Evolutionary conservation across 2,113 vertebrate species (phyloP).

Genomic region (Agapornis roseicollis): DNA sequence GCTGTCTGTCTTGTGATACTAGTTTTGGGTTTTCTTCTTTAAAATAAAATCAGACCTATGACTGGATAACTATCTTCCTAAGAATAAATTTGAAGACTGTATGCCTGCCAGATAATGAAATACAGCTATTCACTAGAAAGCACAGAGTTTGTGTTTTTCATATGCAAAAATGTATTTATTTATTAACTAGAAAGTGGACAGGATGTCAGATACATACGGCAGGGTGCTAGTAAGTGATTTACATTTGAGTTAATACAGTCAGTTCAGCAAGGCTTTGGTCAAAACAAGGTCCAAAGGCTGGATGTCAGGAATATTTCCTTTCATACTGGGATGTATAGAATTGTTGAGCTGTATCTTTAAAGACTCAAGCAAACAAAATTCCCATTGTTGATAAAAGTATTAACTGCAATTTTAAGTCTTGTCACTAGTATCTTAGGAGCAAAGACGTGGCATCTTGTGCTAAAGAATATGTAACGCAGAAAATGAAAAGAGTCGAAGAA

Average conservation of each 20-base stretch:
- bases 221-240: not conserved
- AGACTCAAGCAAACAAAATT: not conserved
- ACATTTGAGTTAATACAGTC: not conserved
- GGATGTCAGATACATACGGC: not conserved
- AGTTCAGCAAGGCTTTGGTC: not conserved
- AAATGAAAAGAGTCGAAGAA: not conserved
- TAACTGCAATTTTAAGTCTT: not conserved
- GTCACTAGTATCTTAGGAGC: not conserved
- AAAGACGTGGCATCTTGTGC: not conserved
- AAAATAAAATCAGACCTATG: not conserved
- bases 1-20: not conserved
- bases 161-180: not conserved
- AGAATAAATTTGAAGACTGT: not conserved
- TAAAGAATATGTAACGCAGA: not conserved
- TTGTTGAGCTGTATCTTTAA: not conserved
- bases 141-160: not conserved
- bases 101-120: not conserved
- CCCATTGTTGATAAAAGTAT: not conserved
- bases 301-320: not conserved
- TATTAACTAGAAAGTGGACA: not conserved
- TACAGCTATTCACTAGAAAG: not conserved
- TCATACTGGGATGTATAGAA: not conserved
- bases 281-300: not conserved
- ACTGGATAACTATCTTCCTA: not conserved
- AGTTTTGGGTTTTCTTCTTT: not conserved